phyloP scores from a whole-genome alignment of 2,113 vertebrate genomes.

The Passerina amoena region DNA sequence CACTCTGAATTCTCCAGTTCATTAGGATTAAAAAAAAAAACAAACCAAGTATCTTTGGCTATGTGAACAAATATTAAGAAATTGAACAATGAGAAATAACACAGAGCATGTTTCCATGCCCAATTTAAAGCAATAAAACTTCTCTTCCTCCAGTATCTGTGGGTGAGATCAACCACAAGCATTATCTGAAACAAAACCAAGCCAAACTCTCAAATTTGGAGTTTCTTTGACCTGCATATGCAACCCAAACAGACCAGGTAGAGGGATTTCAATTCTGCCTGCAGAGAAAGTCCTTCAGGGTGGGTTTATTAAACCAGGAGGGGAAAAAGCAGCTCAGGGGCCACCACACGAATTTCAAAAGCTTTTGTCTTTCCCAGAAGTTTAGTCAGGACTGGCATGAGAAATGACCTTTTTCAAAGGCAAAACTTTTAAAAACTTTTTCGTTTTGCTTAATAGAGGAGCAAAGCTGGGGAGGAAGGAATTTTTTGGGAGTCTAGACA shows the following conservation, averaged over 20 bases:
- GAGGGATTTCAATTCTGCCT: not conserved
- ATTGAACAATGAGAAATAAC: not conserved
- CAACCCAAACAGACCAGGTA: not conserved
- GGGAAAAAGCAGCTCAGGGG: not conserved
- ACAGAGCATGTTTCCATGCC: not conserved
- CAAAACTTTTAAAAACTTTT: not conserved
- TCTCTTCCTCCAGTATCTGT: not conserved
- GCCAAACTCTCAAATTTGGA: not conserved
- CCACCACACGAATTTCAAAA: not conserved
- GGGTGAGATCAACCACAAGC: not conserved
- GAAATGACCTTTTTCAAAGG: not conserved
- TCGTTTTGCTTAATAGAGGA: not conserved
- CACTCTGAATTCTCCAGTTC: not conserved
- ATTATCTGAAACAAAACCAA: not conserved
- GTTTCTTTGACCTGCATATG: not conserved
- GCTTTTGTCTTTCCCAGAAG: not conserved
- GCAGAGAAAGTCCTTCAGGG: not conserved
- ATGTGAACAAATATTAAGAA: not conserved
- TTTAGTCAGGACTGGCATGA: not conserved
- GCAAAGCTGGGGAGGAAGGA: not conserved
- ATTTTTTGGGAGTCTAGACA: constrained; percentile 35
- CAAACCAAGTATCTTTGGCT: not conserved
- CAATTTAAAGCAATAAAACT: not conserved
- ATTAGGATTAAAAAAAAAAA: not conserved
- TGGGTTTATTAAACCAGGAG: not conserved